Conservation (phyloP, 2,888 invertebrate species). For the Phytoseiulus persimilis region DNA sequence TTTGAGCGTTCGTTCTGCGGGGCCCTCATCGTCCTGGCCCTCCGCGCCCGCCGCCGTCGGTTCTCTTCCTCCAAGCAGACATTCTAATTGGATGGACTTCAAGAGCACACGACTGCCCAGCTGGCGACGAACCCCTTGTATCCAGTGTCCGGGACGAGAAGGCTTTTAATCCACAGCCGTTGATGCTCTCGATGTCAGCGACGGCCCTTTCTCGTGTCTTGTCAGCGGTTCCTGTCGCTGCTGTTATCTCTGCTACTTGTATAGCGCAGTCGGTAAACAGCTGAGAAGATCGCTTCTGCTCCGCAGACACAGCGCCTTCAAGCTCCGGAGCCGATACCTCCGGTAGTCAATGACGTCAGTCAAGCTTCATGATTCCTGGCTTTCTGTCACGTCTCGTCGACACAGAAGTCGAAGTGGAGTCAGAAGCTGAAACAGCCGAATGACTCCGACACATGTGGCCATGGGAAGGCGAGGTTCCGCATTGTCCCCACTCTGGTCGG, state of each 20-base stretch:
- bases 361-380: no score
- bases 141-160: background rate
- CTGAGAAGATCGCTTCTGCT: no score
- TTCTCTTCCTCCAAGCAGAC: background rate
- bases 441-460: no score
- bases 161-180: background rate
- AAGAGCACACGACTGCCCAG: background rate
- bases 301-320: no score
- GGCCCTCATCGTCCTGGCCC: background rate
- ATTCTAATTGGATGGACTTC: background rate
- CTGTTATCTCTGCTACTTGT: background rate
- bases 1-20: background rate
- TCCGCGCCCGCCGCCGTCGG: background rate
- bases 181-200: background rate
- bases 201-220: background rate
- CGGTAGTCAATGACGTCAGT: no score
- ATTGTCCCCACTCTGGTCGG: no score
- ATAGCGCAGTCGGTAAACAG: no score
- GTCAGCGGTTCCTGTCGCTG: background rate
- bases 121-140: background rate
- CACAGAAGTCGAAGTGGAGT: no score
- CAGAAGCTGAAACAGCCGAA: no score
- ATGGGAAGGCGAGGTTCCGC: no score
- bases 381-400: no score
- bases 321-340: no score